Evolutionary conservation across 2,797 vertebrate genomes (phyloP).

Genomic region (Enteromius viviparus): DNA sequence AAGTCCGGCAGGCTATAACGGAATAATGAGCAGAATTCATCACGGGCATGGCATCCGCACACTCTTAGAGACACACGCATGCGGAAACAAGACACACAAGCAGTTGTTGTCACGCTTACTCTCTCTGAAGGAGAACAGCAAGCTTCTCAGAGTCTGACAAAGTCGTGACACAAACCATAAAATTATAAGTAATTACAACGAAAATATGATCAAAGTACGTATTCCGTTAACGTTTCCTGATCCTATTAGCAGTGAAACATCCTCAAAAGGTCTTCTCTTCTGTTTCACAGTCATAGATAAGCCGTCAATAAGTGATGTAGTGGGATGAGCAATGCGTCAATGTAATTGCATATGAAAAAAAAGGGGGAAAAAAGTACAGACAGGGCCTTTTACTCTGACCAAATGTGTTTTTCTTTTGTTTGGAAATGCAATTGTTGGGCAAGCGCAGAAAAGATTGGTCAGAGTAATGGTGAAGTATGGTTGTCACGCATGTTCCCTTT

Average conservation of each 20-base stretch:
- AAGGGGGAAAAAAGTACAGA: neutral
- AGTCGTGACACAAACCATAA: neutral
- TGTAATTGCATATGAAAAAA: neutral
- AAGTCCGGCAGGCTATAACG: constrained; percentile 68
- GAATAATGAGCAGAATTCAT: constrained; percentile 78
- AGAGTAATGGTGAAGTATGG: neutral
- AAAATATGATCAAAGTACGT: neutral
- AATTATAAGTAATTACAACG: neutral
- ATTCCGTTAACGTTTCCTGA: neutral
- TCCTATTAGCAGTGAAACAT: neutral
- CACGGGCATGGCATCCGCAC: constrained; percentile 64
- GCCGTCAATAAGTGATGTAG: neutral
- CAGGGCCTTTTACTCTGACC: neutral
- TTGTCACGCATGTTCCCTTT: neutral
- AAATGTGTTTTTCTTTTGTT: neutral
- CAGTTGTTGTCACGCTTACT: constrained; percentile 18
- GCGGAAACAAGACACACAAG: constrained; percentile 36
- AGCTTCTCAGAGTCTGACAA: neutral
- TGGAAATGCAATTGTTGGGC: neutral
- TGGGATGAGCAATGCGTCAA: neutral
- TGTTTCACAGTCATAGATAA: neutral
- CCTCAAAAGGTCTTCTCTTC: neutral
- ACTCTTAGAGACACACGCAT: constrained; percentile 52
- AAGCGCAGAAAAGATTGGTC: neutral
- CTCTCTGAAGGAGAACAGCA: neutral